Evolutionary conservation across 1,140 invertebrate genomes (phyloP).

Genomic region (Tribolium madens): DNA sequence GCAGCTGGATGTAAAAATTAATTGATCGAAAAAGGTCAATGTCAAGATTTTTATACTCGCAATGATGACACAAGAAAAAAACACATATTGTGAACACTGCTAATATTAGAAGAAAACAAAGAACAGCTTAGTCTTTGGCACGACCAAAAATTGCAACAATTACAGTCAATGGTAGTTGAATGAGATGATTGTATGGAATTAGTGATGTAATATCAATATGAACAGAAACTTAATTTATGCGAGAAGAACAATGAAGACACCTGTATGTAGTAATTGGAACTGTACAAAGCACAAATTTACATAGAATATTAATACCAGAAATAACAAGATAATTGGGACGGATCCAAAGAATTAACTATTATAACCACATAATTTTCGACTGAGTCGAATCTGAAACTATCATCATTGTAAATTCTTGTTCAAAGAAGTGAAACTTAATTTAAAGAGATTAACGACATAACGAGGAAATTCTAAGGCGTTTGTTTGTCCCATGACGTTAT

Average conservation of each 20-base stretch:
- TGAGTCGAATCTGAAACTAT: neutral
- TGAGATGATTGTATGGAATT: slow-evolving; percentile 11
- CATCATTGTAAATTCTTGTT: neutral
- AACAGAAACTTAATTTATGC: slow-evolving; percentile 14
- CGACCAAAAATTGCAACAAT: neutral
- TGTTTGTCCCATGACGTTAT: neutral
- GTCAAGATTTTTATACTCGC: neutral
- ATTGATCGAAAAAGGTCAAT: slow-evolving; percentile 8
- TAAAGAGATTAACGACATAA: neutral
- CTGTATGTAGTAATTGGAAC: neutral
- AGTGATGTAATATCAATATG: slow-evolving; percentile 24
- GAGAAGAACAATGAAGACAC: slow-evolving; percentile 7
- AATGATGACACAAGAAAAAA: neutral
- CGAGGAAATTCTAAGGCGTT: neutral
- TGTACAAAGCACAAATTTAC: slow-evolving; percentile 14
- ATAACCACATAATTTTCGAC: neutral
- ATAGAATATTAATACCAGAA: slow-evolving; percentile 13
- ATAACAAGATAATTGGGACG: slow-evolving; percentile 12
- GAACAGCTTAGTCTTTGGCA: neutral
- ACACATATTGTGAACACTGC: neutral
- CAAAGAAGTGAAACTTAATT: neutral
- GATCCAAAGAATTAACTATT: neutral
- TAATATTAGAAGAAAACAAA: neutral
- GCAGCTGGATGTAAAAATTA: neutral
- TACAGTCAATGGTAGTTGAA: neutral